These are phyloP conservation scores for Cyanistes caeruleus DNA, from an alignment of 2,113 vertebrate genomes.

Conservation along the genomic window DNA sequence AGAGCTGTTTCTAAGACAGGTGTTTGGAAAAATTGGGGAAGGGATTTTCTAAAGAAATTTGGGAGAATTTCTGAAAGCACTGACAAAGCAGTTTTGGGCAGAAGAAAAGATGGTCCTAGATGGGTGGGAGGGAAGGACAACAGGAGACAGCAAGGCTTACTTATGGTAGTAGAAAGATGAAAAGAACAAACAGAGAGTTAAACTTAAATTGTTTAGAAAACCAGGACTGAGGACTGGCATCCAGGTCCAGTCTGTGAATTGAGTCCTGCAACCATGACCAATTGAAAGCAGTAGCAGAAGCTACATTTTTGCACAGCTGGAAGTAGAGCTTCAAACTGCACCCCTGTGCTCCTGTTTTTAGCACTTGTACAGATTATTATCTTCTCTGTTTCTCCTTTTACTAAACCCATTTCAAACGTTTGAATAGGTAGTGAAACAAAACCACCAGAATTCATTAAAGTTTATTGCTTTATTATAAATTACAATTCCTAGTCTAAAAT, in stretches of 20 bases:
- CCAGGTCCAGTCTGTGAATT: neutral
- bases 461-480: slow-evolving; percentile 1
- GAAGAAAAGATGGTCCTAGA: neutral
- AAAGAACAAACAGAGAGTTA: neutral
- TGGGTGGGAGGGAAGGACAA: neutral
- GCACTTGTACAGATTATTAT: neutral
- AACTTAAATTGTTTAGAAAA: neutral
- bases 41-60: neutral
- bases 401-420: neutral
- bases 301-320: slow-evolving; percentile 2
- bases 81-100: neutral
- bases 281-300: neutral
- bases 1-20: neutral
- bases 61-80: neutral
- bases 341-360: neutral
- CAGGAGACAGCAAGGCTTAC: neutral
- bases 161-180: neutral
- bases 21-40: neutral
- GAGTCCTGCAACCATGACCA: neutral
- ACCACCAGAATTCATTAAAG: neutral
- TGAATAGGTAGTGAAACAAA: slow-evolving; percentile 20
- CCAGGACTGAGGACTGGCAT: neutral
- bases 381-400: neutral
- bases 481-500: neutral
- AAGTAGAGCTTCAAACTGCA: neutral